Conservation (phyloP, 2,113 vertebrate species). For the Probosciger aterrimus region DNA sequence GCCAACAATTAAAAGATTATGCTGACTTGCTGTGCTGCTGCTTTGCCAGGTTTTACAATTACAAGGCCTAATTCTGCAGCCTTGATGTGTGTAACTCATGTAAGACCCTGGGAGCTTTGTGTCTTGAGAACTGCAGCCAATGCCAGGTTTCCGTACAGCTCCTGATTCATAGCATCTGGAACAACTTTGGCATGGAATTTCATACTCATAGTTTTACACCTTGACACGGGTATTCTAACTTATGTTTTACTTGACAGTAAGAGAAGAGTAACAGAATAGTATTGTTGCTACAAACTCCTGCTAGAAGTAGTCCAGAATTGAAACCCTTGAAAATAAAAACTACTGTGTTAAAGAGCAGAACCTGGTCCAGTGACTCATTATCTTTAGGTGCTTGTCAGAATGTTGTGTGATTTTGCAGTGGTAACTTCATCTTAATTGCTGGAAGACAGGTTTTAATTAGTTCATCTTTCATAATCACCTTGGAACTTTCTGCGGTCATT, state of each 20-base stretch:
- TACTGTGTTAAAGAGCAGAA: not conserved
- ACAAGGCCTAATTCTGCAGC: not conserved
- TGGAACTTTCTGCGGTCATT: not conserved
- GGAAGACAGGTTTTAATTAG: not conserved
- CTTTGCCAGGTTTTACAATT: constrained; percentile 7
- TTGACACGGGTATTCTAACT: not conserved
- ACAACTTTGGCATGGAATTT: not conserved
- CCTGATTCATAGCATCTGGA: not conserved
- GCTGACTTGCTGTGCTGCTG: not conserved
- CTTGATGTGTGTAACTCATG: not conserved
- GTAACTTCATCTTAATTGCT: not conserved
- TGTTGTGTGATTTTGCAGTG: not conserved
- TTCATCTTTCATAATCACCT: not conserved
- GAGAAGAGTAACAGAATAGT: not conserved
- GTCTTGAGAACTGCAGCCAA: not conserved
- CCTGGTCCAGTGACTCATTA: not conserved
- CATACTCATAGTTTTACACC: not conserved
- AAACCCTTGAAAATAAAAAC: not conserved
- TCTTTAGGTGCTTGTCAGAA: not conserved
- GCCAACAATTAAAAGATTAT: not conserved
- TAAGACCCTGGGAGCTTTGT: not conserved
- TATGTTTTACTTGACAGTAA: not conserved
- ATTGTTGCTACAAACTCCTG: not conserved
- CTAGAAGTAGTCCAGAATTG: not conserved
- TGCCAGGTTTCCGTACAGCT: not conserved